phyloP scores from a whole-genome alignment of 2,113 vertebrate genomes.

The Dasyurus viverrinus region DNA sequence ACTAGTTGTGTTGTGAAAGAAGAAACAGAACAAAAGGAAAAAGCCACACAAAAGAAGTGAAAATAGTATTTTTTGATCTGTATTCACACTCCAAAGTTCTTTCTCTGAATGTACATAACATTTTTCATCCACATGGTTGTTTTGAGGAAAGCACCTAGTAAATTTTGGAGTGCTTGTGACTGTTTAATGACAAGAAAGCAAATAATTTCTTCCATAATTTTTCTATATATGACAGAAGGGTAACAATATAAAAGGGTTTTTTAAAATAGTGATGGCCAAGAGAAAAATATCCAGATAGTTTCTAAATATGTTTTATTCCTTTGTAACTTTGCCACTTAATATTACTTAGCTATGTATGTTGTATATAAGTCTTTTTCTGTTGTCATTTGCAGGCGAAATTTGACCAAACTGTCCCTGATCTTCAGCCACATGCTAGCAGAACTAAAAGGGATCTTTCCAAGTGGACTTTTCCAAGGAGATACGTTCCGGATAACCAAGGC shows the following conservation, averaged over 20 bases:
- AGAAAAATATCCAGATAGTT: constrained; percentile 24
- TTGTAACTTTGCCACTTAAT: not conserved
- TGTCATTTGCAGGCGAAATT: constrained; percentile 88
- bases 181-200: not conserved
- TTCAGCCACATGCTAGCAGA: constrained; percentile 99
- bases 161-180: not conserved
- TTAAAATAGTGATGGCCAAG: constrained; percentile 12
- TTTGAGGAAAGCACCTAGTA: not conserved
- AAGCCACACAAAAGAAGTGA: too few relatives aligned
- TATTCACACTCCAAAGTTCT: too few relatives aligned
- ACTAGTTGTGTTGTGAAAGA: too few relatives aligned
- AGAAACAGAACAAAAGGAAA: too few relatives aligned
- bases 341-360: constrained; percentile 5
- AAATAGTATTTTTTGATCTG: too few relatives aligned
- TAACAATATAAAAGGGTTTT: not conserved
- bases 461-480: constrained; percentile 96
- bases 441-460: constrained; percentile 98
- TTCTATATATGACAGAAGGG: not conserved
- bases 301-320: not conserved
- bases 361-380: constrained; percentile 42
- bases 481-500: constrained; percentile 99
- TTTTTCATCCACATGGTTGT: not conserved
- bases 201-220: not conserved
- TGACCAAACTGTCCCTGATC: constrained; percentile 98
- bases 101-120: too few relatives aligned